A percentile compares a stretch with the other conserved stretches of the same genome.
phyloP scores from a whole-genome alignment of 2,797 vertebrate species.

The Muscicapa comitata region DNA sequence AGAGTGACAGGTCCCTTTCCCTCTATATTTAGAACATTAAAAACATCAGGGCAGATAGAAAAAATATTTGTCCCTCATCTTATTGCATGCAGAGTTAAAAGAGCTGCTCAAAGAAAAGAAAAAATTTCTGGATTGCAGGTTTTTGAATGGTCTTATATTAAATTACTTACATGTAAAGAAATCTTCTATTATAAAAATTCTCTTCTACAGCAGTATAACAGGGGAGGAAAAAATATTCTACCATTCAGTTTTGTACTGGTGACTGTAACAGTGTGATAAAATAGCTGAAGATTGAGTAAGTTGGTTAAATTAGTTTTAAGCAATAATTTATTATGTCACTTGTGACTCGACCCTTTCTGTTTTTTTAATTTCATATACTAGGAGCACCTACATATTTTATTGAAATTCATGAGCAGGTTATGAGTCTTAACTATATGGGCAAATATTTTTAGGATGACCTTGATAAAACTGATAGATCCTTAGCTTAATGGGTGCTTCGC shows the following conservation, averaged over 20 bases:
- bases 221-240: not conserved
- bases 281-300: not conserved
- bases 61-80: not conserved
- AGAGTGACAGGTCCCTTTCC: not conserved
- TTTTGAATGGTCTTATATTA: not conserved
- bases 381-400: not conserved
- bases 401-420: not conserved
- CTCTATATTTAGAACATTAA: not conserved
- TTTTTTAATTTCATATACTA: not conserved
- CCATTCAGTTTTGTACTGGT: not conserved
- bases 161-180: not conserved
- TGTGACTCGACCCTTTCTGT: not conserved
- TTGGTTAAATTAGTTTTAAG: not conserved
- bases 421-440: not conserved
- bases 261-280: not conserved
- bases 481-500: not conserved
- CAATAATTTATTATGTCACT: not conserved
- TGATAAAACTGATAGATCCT: not conserved
- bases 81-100: not conserved
- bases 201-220: rapidly evolving
- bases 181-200: not conserved
- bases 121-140: not conserved
- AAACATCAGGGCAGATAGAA: not conserved
- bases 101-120: not conserved
- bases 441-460: not conserved